Evolutionary conservation across 37 sponge, comb jelly and placozoan species (phyloP), one percentile per base, ranked within the genome.

Genomic region (Haliclona indistincta): DNA sequence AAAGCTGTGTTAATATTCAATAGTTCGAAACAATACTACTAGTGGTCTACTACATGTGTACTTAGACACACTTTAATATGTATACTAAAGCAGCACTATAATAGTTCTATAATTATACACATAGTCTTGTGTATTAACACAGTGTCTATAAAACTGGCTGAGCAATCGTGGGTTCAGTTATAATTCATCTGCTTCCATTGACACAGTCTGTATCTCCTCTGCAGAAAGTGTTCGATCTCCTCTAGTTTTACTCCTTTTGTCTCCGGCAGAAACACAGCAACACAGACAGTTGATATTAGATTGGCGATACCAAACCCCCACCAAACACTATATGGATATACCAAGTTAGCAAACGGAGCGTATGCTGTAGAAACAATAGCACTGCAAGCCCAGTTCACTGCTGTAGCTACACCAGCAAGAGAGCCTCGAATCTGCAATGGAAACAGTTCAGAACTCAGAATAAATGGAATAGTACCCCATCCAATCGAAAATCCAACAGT

Each of bases 391-490:
- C 95, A 95, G 63, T 84, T 88, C 44, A 77, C 60, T 28, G 76
- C 52, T 6, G 93, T 79, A n/a, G 73, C 78, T 10, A 95, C 66
- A 30, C 92, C 75, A 25, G 53, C 72, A 3, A 76, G 75, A 34
- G 74, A n/a, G 29, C 72, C 74, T 29, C 93, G 70, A 0, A 91
- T 93, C 25, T 64, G 58, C 29, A 72, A 55, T 7, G 95, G 93
- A 13, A 95, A 49, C 47, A 95, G 80, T 49, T 95, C 95, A 3
- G 92, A 73, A 72, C 82, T 83, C 64, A 88, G 55, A 1, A 87
- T 36, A 89, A 89, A 95, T 29, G 95, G 92, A 22, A 95, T 79
- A 38, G 89, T 85, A 10, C 95, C 93, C 86, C 83, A 86, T 5
- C 82, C 92, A 5, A 91, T 55, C 19, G 95, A 91, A 56, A 95